Evolutionary conservation across 2,797 vertebrate species (phyloP).

Genomic region (Anguilla anguilla): DNA sequence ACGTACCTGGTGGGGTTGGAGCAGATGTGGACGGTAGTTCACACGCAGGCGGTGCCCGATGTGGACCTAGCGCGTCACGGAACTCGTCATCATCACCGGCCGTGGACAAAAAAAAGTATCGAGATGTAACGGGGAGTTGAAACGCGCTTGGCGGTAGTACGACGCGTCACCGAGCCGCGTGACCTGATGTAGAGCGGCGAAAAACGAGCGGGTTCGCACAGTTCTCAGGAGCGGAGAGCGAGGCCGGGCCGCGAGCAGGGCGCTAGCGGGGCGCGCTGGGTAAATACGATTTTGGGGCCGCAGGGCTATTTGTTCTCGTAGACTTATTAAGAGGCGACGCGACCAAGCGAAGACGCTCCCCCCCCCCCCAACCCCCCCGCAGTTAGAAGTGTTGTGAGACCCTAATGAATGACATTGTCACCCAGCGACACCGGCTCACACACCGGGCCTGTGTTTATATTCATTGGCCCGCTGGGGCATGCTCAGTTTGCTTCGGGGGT

Average conservation of each 20-base stretch:
- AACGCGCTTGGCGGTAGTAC: neutral
- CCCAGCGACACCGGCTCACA: neutral
- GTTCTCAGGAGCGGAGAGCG: constrained; percentile 10
- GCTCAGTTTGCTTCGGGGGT: constrained; percentile 37
- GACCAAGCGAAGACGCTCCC: neutral
- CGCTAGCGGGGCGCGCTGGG: constrained; percentile 18
- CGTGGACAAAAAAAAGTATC: neutral
- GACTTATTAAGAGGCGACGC: neutral
- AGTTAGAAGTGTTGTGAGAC: constrained; percentile 36
- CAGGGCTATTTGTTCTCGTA: constrained; percentile 25
- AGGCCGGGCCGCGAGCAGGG: neutral
- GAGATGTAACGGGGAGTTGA: neutral
- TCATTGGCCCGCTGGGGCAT: constrained; percentile 40
- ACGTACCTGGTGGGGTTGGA: neutral
- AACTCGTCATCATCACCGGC: neutral
- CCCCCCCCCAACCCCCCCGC: neutral
- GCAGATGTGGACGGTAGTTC: neutral
- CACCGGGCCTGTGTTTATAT: constrained; percentile 37
- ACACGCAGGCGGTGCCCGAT: neutral
- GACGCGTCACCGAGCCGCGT: too few species aligned
- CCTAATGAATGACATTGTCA: constrained; percentile 51
- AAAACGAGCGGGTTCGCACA: constrained; percentile 27
- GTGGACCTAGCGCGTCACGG: neutral
- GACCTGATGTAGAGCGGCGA: neutral
- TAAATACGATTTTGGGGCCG: constrained; percentile 16